A percentile compares a stretch with the other conserved stretches of the same genome.
Conservation (phyloP, 2,113 vertebrate genomes). For the Gymnobelideus leadbeateri region DNA sequence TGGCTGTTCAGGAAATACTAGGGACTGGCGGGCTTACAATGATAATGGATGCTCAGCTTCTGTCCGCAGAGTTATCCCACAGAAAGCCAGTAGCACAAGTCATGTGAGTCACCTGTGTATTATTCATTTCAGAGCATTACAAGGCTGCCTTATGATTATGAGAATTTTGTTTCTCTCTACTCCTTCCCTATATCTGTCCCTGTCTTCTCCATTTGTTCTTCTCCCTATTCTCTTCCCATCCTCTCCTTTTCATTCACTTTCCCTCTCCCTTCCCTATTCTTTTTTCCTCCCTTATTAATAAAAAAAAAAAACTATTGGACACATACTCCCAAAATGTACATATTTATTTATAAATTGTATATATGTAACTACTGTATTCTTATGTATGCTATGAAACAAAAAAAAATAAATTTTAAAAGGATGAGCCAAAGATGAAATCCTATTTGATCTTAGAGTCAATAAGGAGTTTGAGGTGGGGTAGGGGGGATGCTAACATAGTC, state of each 20-base stretch:
- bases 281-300: background rate
- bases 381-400: background rate
- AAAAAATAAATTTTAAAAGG: background rate
- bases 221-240: background rate
- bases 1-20: slow-evolving; percentile 12
- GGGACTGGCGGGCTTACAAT: slow-evolving; percentile 12
- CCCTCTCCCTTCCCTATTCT: background rate
- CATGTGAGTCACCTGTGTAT: background rate
- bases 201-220: background rate
- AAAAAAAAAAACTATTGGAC: background rate
- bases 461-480: background rate
- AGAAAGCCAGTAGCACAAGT: background rate
- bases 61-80: background rate
- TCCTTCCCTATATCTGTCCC: background rate
- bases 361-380: background rate
- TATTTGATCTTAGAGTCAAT: background rate
- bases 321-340: background rate
- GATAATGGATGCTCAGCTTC: background rate
- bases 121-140: background rate
- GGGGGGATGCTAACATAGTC: background rate
- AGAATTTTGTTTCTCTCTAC: background rate
- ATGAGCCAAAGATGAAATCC: background rate
- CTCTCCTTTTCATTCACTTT: background rate
- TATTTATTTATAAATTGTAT: background rate
- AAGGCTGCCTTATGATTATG: background rate